Evolutionary conservation across 2,888 invertebrate genomes (phyloP).

Genomic region (Aphodius sticticus): DNA sequence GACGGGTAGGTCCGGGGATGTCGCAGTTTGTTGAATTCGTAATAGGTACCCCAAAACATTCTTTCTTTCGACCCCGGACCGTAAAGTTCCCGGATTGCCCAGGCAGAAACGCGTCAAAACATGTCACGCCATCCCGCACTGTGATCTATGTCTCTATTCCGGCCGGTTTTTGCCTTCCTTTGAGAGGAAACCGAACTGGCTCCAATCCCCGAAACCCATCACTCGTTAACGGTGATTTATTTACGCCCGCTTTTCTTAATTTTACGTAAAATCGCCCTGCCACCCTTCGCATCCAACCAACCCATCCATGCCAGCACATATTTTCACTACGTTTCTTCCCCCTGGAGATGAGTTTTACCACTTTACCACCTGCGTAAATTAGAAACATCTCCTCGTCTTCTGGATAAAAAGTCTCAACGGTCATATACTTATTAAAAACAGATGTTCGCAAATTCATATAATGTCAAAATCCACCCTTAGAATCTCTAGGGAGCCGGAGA

Average conservation of each 20-base stretch:
- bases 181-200: neutral
- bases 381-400: neutral
- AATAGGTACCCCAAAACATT: slow-evolving; percentile 20
- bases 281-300: neutral
- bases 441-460: neutral
- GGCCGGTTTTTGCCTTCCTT: slow-evolving; percentile 5
- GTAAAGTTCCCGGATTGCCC: neutral
- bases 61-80: slow-evolving; percentile 8
- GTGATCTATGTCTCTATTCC: neutral
- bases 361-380: neutral
- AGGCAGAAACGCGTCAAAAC: slow-evolving; percentile 1
- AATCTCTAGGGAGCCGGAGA: neutral
- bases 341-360: neutral
- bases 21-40: slow-evolving; percentile 28
- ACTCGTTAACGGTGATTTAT: slow-evolving; percentile 19
- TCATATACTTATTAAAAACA: neutral
- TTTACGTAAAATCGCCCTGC: slow-evolving; percentile 19
- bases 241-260: slow-evolving; percentile 17
- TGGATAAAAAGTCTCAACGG: too few species aligned
- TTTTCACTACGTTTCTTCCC: neutral
- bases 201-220: slow-evolving; percentile 15
- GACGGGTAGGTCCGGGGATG: slow-evolving; percentile 40
- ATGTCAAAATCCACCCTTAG: neutral
- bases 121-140: slow-evolving; percentile 12
- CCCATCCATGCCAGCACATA: neutral